Percentiles rank a stretch among this genome's conserved stretches.
Conservation (phyloP, 2,113 vertebrate genomes). For the Xerus inauris region DNA sequence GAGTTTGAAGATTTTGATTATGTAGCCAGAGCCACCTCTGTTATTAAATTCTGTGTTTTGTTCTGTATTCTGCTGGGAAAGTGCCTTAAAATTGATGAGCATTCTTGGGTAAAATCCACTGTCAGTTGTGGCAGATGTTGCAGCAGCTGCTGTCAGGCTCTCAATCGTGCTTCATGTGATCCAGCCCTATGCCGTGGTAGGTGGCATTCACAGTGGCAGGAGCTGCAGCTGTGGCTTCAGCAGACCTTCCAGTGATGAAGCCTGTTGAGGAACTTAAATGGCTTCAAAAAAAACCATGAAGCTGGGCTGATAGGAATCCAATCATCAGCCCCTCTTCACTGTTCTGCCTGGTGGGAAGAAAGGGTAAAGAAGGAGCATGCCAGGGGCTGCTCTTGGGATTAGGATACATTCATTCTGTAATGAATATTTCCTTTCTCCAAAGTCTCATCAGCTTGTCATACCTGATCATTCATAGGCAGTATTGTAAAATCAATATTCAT, state of each 20-base stretch:
- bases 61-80: neutral
- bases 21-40: neutral
- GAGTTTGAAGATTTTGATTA: neutral
- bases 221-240: neutral
- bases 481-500: neutral
- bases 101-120: neutral
- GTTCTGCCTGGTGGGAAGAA: neutral
- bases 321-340: accelerated
- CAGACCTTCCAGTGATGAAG: neutral
- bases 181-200: neutral
- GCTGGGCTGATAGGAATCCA: neutral
- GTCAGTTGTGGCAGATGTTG: constrained; percentile 48
- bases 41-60: neutral
- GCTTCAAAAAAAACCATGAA: neutral
- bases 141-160: neutral
- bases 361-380: neutral
- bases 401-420: neutral
- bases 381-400: neutral
- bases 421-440: neutral
- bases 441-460: neutral
- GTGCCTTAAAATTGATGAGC: neutral
- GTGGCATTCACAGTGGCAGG: neutral
- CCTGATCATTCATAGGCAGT: neutral
- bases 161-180: neutral
- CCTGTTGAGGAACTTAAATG: neutral